Evolutionary conservation across 2,113 vertebrate species (phyloP).

Genomic region (Hemiscyllium ocellatum): DNA sequence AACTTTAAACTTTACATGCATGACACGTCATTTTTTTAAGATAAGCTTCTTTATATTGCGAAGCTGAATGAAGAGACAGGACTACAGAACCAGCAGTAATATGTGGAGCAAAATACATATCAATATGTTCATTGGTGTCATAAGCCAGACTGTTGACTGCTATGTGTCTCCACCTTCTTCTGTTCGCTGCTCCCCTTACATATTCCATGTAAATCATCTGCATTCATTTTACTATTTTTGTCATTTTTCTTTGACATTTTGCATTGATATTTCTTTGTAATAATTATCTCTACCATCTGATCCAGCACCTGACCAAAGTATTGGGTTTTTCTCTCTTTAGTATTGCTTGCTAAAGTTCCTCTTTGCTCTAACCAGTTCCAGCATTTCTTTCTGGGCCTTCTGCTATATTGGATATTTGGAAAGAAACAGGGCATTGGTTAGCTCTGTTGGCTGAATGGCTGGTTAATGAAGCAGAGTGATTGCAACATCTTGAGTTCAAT

Average conservation of each 20-base stretch:
- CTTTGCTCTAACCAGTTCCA: neutral
- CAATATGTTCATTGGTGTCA: neutral
- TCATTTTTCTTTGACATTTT: neutral
- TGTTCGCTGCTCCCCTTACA: neutral
- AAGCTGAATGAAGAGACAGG: neutral
- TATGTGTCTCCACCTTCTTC: neutral
- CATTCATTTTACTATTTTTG: neutral
- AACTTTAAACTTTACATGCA: neutral
- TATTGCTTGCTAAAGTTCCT: neutral
- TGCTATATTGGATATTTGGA: too few relatives aligned
- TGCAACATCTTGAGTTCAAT: too few relatives aligned
- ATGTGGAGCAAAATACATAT: neutral
- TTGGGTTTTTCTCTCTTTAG: neutral
- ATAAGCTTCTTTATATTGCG: neutral
- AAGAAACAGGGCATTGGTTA: too few relatives aligned
- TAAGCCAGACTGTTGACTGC: neutral
- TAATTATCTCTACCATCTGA: neutral
- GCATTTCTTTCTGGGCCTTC: neutral
- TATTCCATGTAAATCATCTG: neutral
- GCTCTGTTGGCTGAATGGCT: too few relatives aligned
- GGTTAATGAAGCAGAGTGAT: too few relatives aligned
- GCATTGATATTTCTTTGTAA: neutral
- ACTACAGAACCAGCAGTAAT: neutral
- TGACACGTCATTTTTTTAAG: neutral
- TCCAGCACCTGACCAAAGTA: neutral